These are phyloP conservation scores for Bellardia pandia DNA, from an alignment of 2,888 invertebrate species.

Conservation along the genomic window DNA sequence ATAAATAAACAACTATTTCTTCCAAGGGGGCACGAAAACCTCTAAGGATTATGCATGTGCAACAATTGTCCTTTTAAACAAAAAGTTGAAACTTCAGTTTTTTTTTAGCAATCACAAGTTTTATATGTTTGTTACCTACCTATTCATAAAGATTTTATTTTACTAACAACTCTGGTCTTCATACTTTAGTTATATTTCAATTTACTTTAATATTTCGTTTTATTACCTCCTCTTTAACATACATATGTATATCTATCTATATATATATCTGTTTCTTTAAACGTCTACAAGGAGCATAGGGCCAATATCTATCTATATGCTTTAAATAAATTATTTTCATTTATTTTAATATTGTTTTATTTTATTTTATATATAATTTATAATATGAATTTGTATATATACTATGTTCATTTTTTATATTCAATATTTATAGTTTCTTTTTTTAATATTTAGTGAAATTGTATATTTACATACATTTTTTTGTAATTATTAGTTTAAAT, in stretches of 20 bases:
- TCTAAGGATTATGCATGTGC: no score
- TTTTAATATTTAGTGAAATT: slow-evolving; percentile 66
- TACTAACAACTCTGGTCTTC: slow-evolving; percentile 51
- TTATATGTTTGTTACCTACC: no score
- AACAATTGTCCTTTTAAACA: background rate
- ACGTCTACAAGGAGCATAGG: no score
- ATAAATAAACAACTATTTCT: no score
- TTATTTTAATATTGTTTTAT: background rate
- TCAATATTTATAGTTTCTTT: slow-evolving; percentile 47
- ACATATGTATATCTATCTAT: background rate
- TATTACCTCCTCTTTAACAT: slow-evolving; percentile 27
- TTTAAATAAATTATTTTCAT: slow-evolving; percentile 35
- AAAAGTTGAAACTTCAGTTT: background rate
- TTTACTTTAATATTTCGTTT: slow-evolving; percentile 39
- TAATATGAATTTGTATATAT: background rate
- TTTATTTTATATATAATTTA: background rate
- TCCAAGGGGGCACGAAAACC: no score
- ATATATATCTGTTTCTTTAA: no score
- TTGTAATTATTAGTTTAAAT: slow-evolving; percentile 59
- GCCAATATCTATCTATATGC: background rate
- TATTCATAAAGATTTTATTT: slow-evolving; percentile 2
- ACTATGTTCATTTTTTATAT: slow-evolving; percentile 12
- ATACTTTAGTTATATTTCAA: background rate
- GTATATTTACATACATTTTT: slow-evolving; percentile 47
- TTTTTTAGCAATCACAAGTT: background rate